Percentiles rank a stretch among this genome's conserved stretches.
Evolutionary conservation across 2,113 vertebrate genomes (phyloP).

Genomic region (Nyctereutes procyonoides): DNA sequence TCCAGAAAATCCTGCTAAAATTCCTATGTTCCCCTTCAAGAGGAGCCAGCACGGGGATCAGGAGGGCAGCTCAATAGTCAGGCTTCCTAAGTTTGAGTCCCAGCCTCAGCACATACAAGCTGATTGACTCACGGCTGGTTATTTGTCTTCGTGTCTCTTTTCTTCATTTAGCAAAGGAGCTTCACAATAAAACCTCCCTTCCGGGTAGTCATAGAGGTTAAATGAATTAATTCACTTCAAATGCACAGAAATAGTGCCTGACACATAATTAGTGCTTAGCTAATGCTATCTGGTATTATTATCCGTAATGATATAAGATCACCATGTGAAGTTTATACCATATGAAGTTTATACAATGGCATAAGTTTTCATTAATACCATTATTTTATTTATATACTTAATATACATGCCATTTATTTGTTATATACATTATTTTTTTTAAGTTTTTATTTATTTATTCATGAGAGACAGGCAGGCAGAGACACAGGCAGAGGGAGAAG

Average conservation of each 20-base stretch:
- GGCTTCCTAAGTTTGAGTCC: not conserved
- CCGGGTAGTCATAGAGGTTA: not conserved
- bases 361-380: too few relatives aligned
- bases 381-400: too few relatives aligned
- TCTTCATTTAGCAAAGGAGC: not conserved
- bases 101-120: too few relatives aligned
- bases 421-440: too few relatives aligned
- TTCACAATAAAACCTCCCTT: not conserved
- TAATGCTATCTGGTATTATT: not conserved
- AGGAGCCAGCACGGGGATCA: not conserved
- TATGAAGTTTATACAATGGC: too few relatives aligned
- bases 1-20: not conserved
- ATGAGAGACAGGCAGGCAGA: too few relatives aligned
- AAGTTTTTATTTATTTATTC: too few relatives aligned
- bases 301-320: not conserved
- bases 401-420: too few relatives aligned
- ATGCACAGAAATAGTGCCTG: not conserved
- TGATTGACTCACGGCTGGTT: not conserved
- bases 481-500: too few relatives aligned
- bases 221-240: not conserved
- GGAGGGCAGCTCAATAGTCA: accelerated
- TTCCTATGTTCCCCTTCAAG: not conserved
- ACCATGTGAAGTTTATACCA: not conserved
- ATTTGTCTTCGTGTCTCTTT: not conserved
- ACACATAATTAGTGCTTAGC: not conserved